Conservation (phyloP, 2,888 invertebrate species). For the Drosophila siamana region DNA sequence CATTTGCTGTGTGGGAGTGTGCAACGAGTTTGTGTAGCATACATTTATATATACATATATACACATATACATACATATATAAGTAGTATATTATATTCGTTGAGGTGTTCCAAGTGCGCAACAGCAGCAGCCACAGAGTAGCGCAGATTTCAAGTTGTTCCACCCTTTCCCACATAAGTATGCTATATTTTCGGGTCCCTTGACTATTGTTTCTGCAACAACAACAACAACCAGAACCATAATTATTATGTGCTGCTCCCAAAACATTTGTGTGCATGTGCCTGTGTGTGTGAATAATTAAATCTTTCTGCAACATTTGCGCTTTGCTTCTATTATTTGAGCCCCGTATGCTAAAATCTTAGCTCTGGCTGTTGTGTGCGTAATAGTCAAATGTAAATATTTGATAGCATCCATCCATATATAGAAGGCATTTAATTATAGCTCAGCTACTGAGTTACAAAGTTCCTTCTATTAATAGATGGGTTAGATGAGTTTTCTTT, state of each 20-base stretch:
- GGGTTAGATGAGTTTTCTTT: neutral
- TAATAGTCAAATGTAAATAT: conserved; percentile 13
- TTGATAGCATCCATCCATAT: conserved; percentile 4
- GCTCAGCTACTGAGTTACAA: too few relatives aligned
- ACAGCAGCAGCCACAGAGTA: conserved; percentile 22
- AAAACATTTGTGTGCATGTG: conserved; percentile 8
- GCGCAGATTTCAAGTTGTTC: too few relatives aligned
- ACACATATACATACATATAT: conserved; percentile 1
- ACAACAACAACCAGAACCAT: conserved; percentile 20
- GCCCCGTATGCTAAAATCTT: neutral
- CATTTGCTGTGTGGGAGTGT: conserved; percentile 11
- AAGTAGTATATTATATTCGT: conserved; percentile 18
- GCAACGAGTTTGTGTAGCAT: neutral
- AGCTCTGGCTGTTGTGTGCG: conserved; percentile 6
- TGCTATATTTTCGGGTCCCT: conserved; percentile 61
- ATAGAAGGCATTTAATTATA: too few relatives aligned
- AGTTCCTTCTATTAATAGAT: neutral
- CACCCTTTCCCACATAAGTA: conserved; percentile 53
- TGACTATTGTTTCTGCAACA: conserved; percentile 34
- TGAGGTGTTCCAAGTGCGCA: conserved; percentile 32
- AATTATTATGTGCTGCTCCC: conserved; percentile 33
- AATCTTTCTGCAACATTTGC: conserved; percentile 78
- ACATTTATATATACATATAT: neutral
- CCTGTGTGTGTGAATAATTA: conserved; percentile 61
- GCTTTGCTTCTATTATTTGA: conserved; percentile 31